Base-by-base conservation (phyloP, 1,140 invertebrate genomes). In the Microplitis mediator region DNA sequence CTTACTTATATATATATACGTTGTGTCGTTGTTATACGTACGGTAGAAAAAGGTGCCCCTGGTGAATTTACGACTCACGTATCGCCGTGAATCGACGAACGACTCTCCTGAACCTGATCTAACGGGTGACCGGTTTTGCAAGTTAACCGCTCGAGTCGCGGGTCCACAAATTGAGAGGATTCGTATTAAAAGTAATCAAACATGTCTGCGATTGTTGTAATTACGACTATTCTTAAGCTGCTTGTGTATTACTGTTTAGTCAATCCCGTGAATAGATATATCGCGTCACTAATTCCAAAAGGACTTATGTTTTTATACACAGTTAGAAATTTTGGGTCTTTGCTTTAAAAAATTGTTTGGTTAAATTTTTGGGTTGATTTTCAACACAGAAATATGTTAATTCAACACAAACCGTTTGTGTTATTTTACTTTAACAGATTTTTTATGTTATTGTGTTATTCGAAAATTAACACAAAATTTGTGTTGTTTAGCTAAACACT, bases 61-160 rank as follows among this genome's bases (percentile, higher is more conserved):
- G 75, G 77, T 80, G 77, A 82, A 82, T 83, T 82, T 80, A 81
- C 78, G 80, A 81, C 77, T 76, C 72, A 65, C 50, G 63, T 58
- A 73, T 51, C 50, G 63, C 51, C 60, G 51, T 62, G 58, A 61
- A 63, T 54, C 50, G 51, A 36, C 14, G 54, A 36, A 35, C 62
- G 35, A n/a, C 52, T 56, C 52, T 56, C 52, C 23, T 8, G 52
- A 56, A 77, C 77, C 61, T 69, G 60, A 78, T 76, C 39, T 67
- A 77, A 67, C 72, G 62, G 75, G 68, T 76, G 31, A 31, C 58
- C 58, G 31, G 11, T 31, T 31, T 61, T 31, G 58, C 31, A 61
- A 61, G 36, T 70, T 52, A 63, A 50, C 63, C 23, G 34, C 9
- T 16, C 16, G 50, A 16, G 34, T 13, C n/a, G 32, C 8, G 32